These are phyloP conservation scores for Sycophila texana DNA, from an alignment of 2,888 invertebrate species.

Conservation along the genomic window DNA sequence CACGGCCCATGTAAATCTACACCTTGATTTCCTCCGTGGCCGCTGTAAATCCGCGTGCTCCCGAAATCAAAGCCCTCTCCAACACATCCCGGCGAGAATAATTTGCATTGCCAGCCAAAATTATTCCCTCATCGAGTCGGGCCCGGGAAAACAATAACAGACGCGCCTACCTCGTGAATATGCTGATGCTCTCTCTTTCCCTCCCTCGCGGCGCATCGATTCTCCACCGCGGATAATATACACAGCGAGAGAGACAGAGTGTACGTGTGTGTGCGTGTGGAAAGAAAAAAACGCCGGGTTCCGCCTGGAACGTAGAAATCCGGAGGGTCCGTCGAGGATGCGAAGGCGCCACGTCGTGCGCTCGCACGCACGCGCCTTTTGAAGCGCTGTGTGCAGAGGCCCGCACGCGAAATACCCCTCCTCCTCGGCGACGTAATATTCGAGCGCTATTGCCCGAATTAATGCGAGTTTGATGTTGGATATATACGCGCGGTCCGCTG, in stretches of 20 bases:
- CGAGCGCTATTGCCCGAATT: too few species aligned
- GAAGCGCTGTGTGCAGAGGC: neutral
- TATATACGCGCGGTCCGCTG: too few species aligned
- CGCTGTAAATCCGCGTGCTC: slow-evolving; percentile 9
- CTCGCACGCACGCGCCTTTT: slow-evolving; percentile 8
- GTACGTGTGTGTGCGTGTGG: neutral
- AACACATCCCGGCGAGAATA: neutral
- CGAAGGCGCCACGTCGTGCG: slow-evolving; percentile 13
- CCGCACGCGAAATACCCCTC: too few species aligned
- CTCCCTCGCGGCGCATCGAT: slow-evolving; percentile 8
- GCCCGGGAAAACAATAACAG: slow-evolving; percentile 18
- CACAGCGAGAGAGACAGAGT: slow-evolving; percentile 9
- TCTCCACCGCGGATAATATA: neutral
- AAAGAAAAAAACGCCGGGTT: too few species aligned
- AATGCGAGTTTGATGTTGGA: too few species aligned
- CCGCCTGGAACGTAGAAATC: neutral
- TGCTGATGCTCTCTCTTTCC: slow-evolving; percentile 24
- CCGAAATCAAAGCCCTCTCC: neutral
- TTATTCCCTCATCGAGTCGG: slow-evolving; percentile 13
- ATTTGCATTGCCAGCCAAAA: slow-evolving; percentile 16
- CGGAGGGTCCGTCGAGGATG: slow-evolving; percentile 6
- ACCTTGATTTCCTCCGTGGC: neutral
- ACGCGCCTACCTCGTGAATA: slow-evolving; percentile 23
- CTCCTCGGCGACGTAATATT: too few species aligned
- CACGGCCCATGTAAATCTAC: neutral